Evolutionary conservation across 1,140 invertebrate species (phyloP), one percentile per base, ranked within the genome.

Genomic region (Rhopalosiphum padi): DNA sequence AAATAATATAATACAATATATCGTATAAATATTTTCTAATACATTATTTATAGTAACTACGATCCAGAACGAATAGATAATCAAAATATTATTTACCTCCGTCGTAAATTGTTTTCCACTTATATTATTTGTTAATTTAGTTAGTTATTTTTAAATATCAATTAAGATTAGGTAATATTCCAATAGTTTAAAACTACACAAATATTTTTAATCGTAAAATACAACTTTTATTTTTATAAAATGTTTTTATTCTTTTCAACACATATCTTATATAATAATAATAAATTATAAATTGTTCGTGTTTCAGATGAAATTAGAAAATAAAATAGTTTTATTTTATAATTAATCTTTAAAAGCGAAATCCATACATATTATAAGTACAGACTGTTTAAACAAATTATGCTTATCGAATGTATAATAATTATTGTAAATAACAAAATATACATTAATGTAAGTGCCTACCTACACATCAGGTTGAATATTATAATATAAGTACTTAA

Each of bases 191-290:
- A n/a, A 35, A 18, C 5, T 0, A 77, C 15, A 77, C 0, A 77
- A n/a, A n/a, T n/a, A 68, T 68, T 77, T 77, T 77, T 77, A 77
- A 68, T n/a, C n/a, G 60, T n/a, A 77, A 77, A 77, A n/a, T 35
- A 77, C 15, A 68, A n/a, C 30, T 68, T 68, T n/a, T n/a, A 68
- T n/a, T 68, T n/a, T 60, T 30, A 1, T 25, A 30, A 60, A 60
- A 60, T 60, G 55, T 9, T 60, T 41, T 68, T 68, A n/a, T 68
- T 68, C 9, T 68, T 68, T 68, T n/a, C 0, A 68, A 68, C n/a
- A 68, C 11, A 15, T n/a, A n/a, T n/a, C 30, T 68, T 68, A 68
- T 41, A 41, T 41, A 41, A 41, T 41, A 41, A 41, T 41, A 41
- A 2, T 41, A 41, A 41, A 41, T 41, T 41, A 68, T n/a, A 15